Base-by-base conservation (phyloP, 2,888 invertebrate genomes). In the Coleophora flavipennella region DNA sequence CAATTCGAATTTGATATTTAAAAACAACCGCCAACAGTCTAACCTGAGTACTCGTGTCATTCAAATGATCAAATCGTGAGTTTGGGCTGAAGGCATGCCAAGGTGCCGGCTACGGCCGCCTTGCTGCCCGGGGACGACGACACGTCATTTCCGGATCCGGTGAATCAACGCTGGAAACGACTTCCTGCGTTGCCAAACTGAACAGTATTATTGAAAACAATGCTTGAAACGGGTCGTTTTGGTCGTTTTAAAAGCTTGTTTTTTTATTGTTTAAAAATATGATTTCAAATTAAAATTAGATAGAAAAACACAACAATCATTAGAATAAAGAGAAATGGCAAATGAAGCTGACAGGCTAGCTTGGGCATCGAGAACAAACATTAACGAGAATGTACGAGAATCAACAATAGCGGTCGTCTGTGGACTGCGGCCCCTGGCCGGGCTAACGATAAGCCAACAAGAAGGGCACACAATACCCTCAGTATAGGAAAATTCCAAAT, bases 81-180 rank as follows among this genome's bases (percentile, higher is more conserved):
- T n/a, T n/a, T n/a, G n/a, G n/a, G n/a, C n/a, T n/a, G n/a, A n/a
- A n/a, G n/a, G n/a, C n/a, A n/a, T n/a, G n/a, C 20, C 20, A 20
- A 20, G 20, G 20, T 20, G 3, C 20, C 20, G 20, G 20, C 20
- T 32, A 31, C 34, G 20, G 6, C 20, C 20, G 20, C 20, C 29
- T 11, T 11, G 29, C 29, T 10, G 11, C 36, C 42, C 40, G 45
- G 37, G 42, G 36, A 42, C 45, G 45, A 45, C 44, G 45, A 45
- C 45, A 43, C 44, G 41, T 33, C 40, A 43, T 39, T 39, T 42
- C 41, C 14, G 35, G 33, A n/a, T n/a, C n/a, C n/a, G n/a, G 28
- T 36, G 20, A 25, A 40, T 33, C 39, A 35, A 38, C 27, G 20
- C 20, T 4, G 20, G 20, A 20, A 37, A 14, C 39, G 27, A 33